Base-by-base conservation (phyloP, 2,888 invertebrate genomes). In the Metallyticus violacea region DNA sequence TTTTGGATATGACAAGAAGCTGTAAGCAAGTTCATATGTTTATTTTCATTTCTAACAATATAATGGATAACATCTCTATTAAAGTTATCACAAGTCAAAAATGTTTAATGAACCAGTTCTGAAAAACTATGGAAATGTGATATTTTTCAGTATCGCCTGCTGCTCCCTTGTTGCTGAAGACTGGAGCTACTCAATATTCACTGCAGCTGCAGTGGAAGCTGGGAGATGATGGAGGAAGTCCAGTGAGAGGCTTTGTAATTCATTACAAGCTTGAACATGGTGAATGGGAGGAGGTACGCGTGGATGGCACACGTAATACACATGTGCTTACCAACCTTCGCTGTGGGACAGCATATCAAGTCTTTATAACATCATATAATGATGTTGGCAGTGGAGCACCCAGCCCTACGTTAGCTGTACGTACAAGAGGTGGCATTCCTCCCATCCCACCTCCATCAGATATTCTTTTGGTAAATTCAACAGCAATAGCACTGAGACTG, bases 151-250 rank as follows among this genome's bases (percentile, higher is more conserved):
- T 90, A 26, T 90, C 91, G 22, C 91, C 91, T 15, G 88, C 90
- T n/a, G 87, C 90, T 4, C 91, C 90, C 2, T 88, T 90, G 27
- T 89, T 91, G 30, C 89, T 90, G 85, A 89, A 89, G 40, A 90
- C 90, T 7, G 89, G 90, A 29, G 88, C 89, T 29, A 89, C 90
- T 25, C 89, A 89, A 82, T 88, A 89, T 87, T 89, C 89, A 9
- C 89, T 91, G 1, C 90, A 89, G 78, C 89, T 91, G 15, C 90
- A 90, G 86, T 91, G 91, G 91, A 90, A 90, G 88, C 89, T 90
- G 62, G 90, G 90, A 78, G 90, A 90, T 87, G 89, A 90, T 79
- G 90, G 90, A 6, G 90, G 90, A 22, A 89, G 90, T 6, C 89
- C 90, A 3, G 88, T 91, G 26, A 89, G 89, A 25, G 90, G 89